phyloP scores from a whole-genome alignment of 2,113 vertebrate species.

The Gambusia affinis region DNA sequence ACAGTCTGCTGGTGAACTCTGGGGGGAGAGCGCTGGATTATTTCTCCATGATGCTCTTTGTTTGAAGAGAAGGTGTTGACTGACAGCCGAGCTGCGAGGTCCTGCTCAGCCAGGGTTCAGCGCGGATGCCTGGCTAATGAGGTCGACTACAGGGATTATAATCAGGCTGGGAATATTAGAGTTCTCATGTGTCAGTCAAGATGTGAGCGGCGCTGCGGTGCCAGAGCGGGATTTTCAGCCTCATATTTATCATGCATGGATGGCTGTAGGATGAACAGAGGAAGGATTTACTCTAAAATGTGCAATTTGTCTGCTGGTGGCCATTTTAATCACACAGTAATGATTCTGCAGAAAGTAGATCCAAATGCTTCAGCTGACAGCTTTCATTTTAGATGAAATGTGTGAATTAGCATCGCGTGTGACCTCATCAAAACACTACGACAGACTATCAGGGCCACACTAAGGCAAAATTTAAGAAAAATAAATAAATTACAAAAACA shows the following conservation, averaged over 20 bases:
- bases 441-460: too few relatives aligned
- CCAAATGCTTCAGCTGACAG: slow-evolving; percentile 35
- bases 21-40: slow-evolving; percentile 54
- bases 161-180: slow-evolving; percentile 80
- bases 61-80: slow-evolving; percentile 79
- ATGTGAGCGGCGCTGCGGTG: slow-evolving; percentile 56
- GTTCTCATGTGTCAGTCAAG: slow-evolving; percentile 78
- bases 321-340: slow-evolving; percentile 53
- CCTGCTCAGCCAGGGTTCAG: slow-evolving; percentile 79
- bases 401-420: slow-evolving; percentile 62
- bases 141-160: slow-evolving; percentile 79
- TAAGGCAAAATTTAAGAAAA: slow-evolving; percentile 34
- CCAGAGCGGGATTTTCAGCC: slow-evolving; percentile 59
- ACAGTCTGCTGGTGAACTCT: slow-evolving; percentile 51
- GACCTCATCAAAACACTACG: slow-evolving; percentile 48
- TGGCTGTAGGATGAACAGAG: slow-evolving; percentile 63
- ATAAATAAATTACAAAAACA: slow-evolving; percentile 30
- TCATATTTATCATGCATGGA: slow-evolving; percentile 73
- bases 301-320: slow-evolving; percentile 65
- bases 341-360: slow-evolving; percentile 37
- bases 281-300: slow-evolving; percentile 63
- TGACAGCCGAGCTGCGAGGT: slow-evolving; percentile 77
- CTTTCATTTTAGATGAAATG: slow-evolving; percentile 31
- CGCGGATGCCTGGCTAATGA: slow-evolving; percentile 82
- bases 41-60: slow-evolving; percentile 74